These are phyloP conservation scores for Helostoma temminkii DNA, from an alignment of 2,797 vertebrate genomes.

Conservation along the genomic window DNA sequence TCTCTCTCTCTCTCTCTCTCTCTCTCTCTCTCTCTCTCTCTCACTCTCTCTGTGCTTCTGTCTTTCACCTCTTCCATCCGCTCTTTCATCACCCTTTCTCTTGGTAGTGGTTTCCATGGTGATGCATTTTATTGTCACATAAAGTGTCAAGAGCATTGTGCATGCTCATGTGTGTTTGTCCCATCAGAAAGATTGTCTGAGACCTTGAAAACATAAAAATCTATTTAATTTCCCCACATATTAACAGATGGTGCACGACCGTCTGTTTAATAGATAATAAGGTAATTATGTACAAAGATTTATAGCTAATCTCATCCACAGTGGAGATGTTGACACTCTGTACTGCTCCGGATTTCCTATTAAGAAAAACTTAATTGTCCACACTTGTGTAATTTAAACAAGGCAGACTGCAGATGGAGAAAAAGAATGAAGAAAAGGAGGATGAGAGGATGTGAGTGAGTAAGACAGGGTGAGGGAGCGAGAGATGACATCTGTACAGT, in stretches of 20 bases:
- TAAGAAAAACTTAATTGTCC: slow-evolving; percentile 36
- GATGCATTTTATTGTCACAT: slow-evolving; percentile 77
- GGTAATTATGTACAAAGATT: slow-evolving; percentile 55
- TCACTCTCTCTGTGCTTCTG: slow-evolving; percentile 4
- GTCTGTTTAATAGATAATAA: slow-evolving; percentile 65
- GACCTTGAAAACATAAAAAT: slow-evolving; percentile 66
- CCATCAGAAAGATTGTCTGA: slow-evolving; percentile 68
- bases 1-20: no score
- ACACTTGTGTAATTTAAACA: slow-evolving; percentile 45
- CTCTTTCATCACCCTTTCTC: slow-evolving; percentile 68
- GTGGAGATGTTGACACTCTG: slow-evolving; percentile 52
- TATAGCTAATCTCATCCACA: slow-evolving; percentile 46
- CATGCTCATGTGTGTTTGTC: slow-evolving; percentile 49
- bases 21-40: no score
- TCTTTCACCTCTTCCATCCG: slow-evolving; percentile 38
- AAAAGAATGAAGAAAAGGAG: slow-evolving; percentile 9
- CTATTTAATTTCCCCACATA: slow-evolving; percentile 46
- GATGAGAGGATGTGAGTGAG: background rate
- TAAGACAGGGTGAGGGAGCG: background rate
- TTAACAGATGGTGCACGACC: slow-evolving; percentile 44
- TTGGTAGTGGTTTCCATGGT: slow-evolving; percentile 83
- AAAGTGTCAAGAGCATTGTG: slow-evolving; percentile 68
- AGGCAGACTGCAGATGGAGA: slow-evolving; percentile 28
- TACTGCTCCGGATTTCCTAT: slow-evolving; percentile 42
- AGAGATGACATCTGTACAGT: slow-evolving; percentile 31